Base-by-base conservation (phyloP, 1,140 invertebrate species). In the Danaus melanippus region DNA sequence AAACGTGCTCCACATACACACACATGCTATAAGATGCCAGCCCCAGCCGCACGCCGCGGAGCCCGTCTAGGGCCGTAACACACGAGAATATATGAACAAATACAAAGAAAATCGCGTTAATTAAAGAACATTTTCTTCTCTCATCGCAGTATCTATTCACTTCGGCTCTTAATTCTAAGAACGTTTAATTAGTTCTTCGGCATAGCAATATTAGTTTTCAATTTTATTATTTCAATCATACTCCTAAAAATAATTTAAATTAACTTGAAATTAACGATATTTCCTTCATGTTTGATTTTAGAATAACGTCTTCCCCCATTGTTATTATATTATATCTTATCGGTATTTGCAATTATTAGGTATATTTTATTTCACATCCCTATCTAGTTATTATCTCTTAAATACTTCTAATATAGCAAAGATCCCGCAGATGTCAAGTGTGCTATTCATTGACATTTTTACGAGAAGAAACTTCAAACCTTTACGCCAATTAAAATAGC, bases 401-500 rank as follows among this genome's bases (percentile, higher is more conserved):
- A 64, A 71, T 54, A 56, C 49, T 58, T 54, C n/a, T 56, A 56
- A 59, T 58, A 68, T 58, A 58, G 54, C 41, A 63, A 60, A 60
- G 12, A 56, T 46, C 50, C 50, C 50, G 58, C 73, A 71, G 59
- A 78, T 76, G 71, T 70, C 62, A 71, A 75, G 62, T 74, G 68
- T 71, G 66, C 73, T 46, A 69, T 70, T 75, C 67, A 80, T 71
- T 75, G 73, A 73, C 72, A 70, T 75, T 77, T 81, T 76, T 79
- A 76, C 67, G 62, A 72, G 46, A 54, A 68, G 66, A 64, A 70
- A 71, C 71, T 74, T 60, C 62, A 74, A 78, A 80, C 70, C 71
- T 79, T 76, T 73, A 79, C 76, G 77, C 76, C 75, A 86, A 86
- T 86, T 86, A 86, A 84, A 83, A 84, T 86, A 80, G 80, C 64